These are phyloP conservation scores for Quadriops clusia DNA, from an alignment of 2,888 invertebrate genomes.

Conservation along the genomic window DNA sequence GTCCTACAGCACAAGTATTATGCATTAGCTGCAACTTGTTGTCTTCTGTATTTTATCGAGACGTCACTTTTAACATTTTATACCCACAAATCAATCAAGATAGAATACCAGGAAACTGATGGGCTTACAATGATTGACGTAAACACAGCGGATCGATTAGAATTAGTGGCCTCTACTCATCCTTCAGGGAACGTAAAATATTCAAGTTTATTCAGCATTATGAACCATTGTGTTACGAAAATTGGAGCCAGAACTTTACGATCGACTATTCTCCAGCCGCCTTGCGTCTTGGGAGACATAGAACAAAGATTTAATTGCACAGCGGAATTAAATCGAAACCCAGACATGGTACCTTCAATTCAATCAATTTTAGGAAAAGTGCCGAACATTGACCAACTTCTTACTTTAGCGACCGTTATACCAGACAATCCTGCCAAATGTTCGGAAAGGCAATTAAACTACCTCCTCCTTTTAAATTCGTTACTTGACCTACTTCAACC, in stretches of 20 bases:
- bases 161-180: constrained; percentile 48
- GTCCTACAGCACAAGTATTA: constrained; percentile 67
- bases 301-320: constrained; percentile 61
- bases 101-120: constrained; percentile 72
- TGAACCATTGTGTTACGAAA: constrained; percentile 57
- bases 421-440: constrained; percentile 38
- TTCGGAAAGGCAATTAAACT: constrained; percentile 68
- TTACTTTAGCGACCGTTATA: constrained; percentile 46
- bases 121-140: constrained; percentile 75
- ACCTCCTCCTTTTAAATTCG: constrained; percentile 64
- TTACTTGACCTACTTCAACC: constrained; percentile 60
- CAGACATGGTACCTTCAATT: constrained; percentile 49
- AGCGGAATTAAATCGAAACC: constrained; percentile 59
- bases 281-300: constrained; percentile 53
- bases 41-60: constrained; percentile 75
- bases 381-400: constrained; percentile 65
- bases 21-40: constrained; percentile 72
- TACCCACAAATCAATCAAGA: constrained; percentile 61
- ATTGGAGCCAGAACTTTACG: constrained; percentile 70
- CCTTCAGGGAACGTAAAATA: constrained; percentile 35
- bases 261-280: constrained; percentile 70
- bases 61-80: constrained; percentile 64
- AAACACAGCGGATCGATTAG: constrained; percentile 66
- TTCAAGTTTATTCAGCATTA: constrained; percentile 49
- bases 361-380: constrained; percentile 59